Evolutionary conservation across 2,113 vertebrate genomes (phyloP).

Genomic region (Dunckerocampus dactyliophorus): DNA sequence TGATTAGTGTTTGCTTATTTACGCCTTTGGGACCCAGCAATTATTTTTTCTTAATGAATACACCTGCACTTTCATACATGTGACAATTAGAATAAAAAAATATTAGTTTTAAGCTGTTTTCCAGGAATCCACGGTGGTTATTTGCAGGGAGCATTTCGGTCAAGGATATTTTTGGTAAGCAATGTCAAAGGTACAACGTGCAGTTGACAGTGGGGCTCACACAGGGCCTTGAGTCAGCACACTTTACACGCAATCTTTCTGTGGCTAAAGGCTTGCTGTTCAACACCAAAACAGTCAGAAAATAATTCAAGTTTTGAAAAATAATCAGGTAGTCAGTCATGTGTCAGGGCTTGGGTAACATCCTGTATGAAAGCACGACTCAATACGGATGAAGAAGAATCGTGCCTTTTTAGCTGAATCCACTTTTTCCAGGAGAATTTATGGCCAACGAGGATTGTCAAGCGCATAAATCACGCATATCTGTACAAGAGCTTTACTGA

Average conservation of each 20-base stretch:
- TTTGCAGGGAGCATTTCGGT: constrained; percentile 26
- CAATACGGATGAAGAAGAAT: constrained; percentile 9
- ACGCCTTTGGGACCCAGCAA: no score
- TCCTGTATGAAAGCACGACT: constrained; percentile 10
- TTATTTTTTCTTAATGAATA: no score
- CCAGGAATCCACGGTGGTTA: neutral
- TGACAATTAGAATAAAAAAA: no score
- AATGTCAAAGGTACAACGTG: constrained; percentile 35
- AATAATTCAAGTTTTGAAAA: constrained; percentile 25
- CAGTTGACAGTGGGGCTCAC: constrained; percentile 34
- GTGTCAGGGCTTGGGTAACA: neutral
- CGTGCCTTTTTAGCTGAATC: constrained; percentile 5
- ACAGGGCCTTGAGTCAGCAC: constrained; percentile 11
- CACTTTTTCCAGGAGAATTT: constrained; percentile 16
- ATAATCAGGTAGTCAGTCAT: no score
- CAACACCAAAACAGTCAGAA: constrained; percentile 21
- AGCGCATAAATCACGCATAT: constrained; percentile 9
- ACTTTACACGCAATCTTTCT: constrained; percentile 16
- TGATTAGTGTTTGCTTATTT: no score
- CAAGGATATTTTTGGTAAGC: constrained; percentile 44
- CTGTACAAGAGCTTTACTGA: neutral
- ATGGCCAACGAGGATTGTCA: constrained; percentile 4
- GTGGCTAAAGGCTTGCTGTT: constrained; percentile 25
- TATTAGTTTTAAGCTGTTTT: no score
- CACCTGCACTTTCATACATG: no score